Evolutionary conservation across 35 echinoderm and acorn worm species (phyloP), one percentile per base, ranked within the genome.

Genomic region (Apostichopus californicus): DNA sequence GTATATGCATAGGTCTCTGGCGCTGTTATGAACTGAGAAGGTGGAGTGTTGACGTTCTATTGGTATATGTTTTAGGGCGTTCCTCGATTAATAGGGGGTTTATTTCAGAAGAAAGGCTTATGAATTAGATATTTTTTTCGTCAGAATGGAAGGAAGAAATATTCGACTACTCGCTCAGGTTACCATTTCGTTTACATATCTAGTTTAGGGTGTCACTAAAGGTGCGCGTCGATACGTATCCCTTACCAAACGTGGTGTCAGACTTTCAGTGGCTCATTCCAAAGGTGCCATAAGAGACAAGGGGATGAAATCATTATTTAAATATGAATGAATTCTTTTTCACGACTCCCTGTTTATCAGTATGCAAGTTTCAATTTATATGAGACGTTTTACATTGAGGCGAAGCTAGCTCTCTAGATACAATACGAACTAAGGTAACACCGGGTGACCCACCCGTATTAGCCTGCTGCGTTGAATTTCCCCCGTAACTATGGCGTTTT

Each of bases 1-100:
- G 81, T 60, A 85, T 46, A 46, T 85, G 57, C 57, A 85, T 85
- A 85, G 54, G 81, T 85, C 55, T 85, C 15, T 59, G 21, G 52
- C 81, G 57, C 81, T 85, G 56, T 85, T 54, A 60, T 58, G 81
- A 58, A 56, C 54, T 18, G 55, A 55, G 8, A 85, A 8, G 57
- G 71, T 75, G n/a, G 81, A 58, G 55, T 85, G 81, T 59, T 60
- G 20, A 56, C 81, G 55, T 85, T 55, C 55, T 59, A 58, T 11
- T 85, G 7, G 55, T 58, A 22, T 85, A 56, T 9, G 81, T 20
- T 58, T 58, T 59, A 85, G 17, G 71, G 71, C 71, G 55, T 54
- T 52, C 57, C 57, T 85, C 81, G 17, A 58, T 21, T 85, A 15
- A 24, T 7, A 85, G 18, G 57, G 81, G n/a, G 34, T 85, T 85